Conservation (phyloP, 2,113 vertebrate genomes). For the Anarhynchus alexandrinus region DNA sequence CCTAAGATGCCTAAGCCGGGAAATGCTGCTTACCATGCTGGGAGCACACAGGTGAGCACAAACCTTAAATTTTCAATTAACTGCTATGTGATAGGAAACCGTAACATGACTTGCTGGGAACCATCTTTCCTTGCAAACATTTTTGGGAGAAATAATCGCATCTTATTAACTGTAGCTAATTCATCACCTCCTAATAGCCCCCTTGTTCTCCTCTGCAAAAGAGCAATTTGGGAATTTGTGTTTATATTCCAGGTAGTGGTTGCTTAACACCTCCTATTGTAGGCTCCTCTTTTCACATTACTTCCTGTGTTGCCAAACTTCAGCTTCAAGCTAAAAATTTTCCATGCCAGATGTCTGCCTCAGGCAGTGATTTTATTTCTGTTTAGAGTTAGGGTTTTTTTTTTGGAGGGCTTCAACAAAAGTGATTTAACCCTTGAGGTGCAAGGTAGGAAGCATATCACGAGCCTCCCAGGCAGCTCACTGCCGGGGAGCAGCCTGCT, state of each 20-base stretch:
- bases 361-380: conserved; percentile 11
- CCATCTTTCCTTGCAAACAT: neutral
- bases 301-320: neutral
- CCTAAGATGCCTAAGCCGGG: neutral
- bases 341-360: conserved; percentile 39
- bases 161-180: conserved; percentile 10
- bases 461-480: neutral
- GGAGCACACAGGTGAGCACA: neutral
- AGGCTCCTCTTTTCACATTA: neutral
- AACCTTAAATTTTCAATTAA: neutral
- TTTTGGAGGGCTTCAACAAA: neutral
- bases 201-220: neutral
- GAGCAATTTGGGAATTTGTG: neutral
- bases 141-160: neutral
- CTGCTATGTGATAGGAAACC: neutral
- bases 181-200: neutral
- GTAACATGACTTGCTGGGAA: neutral
- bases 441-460: neutral
- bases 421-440: neutral
- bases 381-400: neutral
- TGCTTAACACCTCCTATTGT: neutral
- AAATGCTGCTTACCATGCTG: neutral
- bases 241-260: neutral
- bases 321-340: conserved; percentile 30
- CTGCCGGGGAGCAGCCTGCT: neutral